Evolutionary conservation across 2,113 vertebrate genomes (phyloP).

Genomic region (Phylloscopus trochilus): DNA sequence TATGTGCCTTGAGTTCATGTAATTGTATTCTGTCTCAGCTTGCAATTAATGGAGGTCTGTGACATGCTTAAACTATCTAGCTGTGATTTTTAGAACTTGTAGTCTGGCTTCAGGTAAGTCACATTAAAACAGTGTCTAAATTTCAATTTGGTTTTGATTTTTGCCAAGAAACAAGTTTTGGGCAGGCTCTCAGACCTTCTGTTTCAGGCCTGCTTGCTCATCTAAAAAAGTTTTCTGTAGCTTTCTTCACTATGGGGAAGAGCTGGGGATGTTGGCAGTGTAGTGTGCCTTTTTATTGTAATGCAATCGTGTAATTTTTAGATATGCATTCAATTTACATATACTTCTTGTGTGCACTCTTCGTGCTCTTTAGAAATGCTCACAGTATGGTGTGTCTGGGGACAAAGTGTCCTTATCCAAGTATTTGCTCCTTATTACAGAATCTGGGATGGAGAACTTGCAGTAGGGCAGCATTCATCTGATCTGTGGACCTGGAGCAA

Average conservation of each 20-base stretch:
- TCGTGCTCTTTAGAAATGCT: not conserved
- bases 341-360: rapidly evolving
- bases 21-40: not conserved
- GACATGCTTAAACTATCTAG: not conserved
- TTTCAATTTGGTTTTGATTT: not conserved
- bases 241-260: not conserved
- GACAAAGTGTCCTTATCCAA: not conserved
- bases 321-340: not conserved
- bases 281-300: not conserved
- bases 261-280: not conserved
- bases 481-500: not conserved
- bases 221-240: not conserved
- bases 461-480: not conserved
- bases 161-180: not conserved
- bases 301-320: not conserved
- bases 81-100: not conserved
- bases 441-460: not conserved
- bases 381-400: not conserved
- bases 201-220: not conserved
- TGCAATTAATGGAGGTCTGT: not conserved
- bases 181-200: not conserved
- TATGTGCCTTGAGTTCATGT: not conserved
- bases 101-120: not conserved
- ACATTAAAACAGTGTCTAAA: not conserved
- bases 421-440: not conserved